Conservation (phyloP, 2,888 invertebrate genomes). For the Melanargia galathea region DNA sequence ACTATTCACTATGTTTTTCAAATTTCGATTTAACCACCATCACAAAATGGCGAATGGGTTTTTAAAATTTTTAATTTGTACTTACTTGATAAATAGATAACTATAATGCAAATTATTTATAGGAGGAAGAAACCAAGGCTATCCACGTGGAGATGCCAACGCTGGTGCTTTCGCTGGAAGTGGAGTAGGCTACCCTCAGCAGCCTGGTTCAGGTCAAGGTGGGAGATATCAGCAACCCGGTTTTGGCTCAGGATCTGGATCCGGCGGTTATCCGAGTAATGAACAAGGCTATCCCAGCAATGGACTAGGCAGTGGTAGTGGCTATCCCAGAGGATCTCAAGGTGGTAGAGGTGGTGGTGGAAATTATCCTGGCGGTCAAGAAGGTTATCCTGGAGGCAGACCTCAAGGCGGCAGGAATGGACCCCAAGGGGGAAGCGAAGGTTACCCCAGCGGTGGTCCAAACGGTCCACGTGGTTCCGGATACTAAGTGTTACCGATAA, state of each 20-base stretch:
- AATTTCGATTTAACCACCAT: no score
- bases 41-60: no score
- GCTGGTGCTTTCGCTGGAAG: conserved; percentile 44
- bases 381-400: conserved; percentile 33
- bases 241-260: conserved; percentile 31
- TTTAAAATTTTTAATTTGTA: no score
- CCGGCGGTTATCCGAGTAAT: conserved; percentile 45
- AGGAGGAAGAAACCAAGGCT: conserved; percentile 52
- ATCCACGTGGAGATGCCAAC: conserved; percentile 45
- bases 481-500: conserved; percentile 50
- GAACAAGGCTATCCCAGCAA: conserved; percentile 38
- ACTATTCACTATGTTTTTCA: no score
- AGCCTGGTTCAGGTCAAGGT: conserved; percentile 30
- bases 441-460: conserved; percentile 72
- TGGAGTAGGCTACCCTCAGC: conserved; percentile 44
- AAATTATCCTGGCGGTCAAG: conserved; percentile 25
- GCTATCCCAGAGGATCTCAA: conserved; percentile 47
- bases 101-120: conserved; percentile 18
- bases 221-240: conserved; percentile 38
- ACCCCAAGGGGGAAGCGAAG: conserved; percentile 48
- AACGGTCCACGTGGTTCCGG: conserved; percentile 71
- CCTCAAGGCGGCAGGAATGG: conserved; percentile 30
- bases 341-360: conserved; percentile 35
- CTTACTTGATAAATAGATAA: no score
- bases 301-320: conserved; percentile 38